A percentile compares a stretch with the other conserved stretches of the same genome.
Evolutionary conservation across 2,113 vertebrate genomes (phyloP).

Genomic region (Callipepla squamata): DNA sequence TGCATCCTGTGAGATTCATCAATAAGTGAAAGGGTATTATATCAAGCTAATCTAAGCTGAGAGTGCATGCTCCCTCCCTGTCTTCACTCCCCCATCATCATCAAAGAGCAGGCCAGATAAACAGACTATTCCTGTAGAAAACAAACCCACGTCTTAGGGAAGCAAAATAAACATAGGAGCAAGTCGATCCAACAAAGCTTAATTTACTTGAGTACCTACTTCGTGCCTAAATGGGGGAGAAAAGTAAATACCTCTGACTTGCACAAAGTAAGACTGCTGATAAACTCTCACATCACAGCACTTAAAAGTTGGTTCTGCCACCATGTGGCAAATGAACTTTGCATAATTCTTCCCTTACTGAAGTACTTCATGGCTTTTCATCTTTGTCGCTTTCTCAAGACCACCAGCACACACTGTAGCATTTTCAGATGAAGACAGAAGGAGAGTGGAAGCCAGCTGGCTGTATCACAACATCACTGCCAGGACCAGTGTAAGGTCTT

Average conservation of each 20-base stretch:
- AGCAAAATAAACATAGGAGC: background rate
- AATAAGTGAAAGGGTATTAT: background rate
- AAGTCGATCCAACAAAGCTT: background rate
- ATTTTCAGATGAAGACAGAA: background rate
- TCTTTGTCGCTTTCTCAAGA: background rate
- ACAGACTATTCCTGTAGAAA: background rate
- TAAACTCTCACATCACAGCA: background rate
- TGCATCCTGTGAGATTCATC: background rate
- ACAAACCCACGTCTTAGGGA: background rate
- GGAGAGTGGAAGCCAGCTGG: background rate
- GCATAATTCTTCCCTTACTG: background rate
- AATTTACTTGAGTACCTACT: background rate
- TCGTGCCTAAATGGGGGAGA: background rate
- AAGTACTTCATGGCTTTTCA: background rate
- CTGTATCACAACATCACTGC: background rate
- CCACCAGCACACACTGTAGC: accelerated
- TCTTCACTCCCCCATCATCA: accelerated
- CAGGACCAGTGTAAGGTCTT: background rate
- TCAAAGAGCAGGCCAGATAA: background rate
- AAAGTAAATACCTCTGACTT: background rate
- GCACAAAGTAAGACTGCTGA: background rate
- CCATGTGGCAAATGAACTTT: background rate
- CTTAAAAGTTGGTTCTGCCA: background rate
- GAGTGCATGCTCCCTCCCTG: accelerated
- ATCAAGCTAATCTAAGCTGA: background rate